phyloP scores from a whole-genome alignment of 2,797 vertebrate genomes.

The Halcyon badia region DNA sequence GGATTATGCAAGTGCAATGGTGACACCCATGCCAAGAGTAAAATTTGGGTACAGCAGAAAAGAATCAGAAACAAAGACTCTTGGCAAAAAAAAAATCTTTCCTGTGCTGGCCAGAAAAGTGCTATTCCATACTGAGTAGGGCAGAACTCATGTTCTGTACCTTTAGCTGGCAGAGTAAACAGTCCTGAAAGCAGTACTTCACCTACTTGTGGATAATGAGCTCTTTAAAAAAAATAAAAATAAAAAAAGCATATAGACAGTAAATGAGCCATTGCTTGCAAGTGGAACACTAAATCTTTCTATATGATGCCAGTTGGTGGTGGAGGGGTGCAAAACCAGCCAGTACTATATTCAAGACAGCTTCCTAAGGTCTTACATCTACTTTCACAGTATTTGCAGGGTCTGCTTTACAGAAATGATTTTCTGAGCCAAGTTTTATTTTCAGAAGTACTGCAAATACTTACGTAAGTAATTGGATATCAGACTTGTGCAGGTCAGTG shows the following conservation, averaged over 20 bases:
- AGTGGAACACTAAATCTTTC: background rate
- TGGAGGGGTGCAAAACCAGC: background rate
- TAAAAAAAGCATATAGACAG: background rate
- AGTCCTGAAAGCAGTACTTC: background rate
- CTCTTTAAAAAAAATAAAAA: background rate
- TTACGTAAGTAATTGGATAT: background rate
- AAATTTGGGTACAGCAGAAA: background rate
- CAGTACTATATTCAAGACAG: background rate
- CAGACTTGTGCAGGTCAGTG: conserved; percentile 8
- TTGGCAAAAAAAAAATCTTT: background rate
- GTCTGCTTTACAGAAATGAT: background rate
- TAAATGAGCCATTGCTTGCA: background rate
- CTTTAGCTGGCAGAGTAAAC: background rate
- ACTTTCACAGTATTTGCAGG: background rate
- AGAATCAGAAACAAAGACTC: background rate
- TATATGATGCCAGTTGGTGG: background rate
- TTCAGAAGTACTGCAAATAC: background rate
- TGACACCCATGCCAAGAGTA: background rate
- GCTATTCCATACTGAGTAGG: background rate
- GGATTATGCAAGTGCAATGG: background rate
- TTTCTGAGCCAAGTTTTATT: background rate
- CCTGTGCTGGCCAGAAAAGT: background rate
- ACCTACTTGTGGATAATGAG: background rate
- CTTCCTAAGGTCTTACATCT: background rate
- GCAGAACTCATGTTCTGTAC: background rate